Base-by-base conservation (phyloP, 2,113 vertebrate species). In the Podarcis cretensis region DNA sequence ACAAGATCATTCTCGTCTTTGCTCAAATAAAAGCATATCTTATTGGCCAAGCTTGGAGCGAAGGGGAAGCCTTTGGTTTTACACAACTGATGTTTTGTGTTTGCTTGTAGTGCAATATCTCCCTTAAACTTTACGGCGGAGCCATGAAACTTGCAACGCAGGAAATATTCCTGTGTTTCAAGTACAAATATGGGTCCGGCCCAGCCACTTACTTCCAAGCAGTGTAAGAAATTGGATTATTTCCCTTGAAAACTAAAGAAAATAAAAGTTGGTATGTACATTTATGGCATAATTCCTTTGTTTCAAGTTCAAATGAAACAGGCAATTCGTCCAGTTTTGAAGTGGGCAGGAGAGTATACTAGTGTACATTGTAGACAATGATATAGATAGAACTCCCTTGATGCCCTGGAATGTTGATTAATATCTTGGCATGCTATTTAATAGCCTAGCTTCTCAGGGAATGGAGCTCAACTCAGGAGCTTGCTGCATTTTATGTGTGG, bases 1-100 rank as follows among this genome's bases (percentile, higher is more conserved):
- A 83, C 86, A 86, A 71, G 37, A 35, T 2, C 4, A 4, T 75
- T 73, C 1, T 6, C 48, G 69, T 18, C 57, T 94, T 89, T 76
- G 1, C 8, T 90, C 74, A 84, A 79, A 74, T 78, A n/a, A 91
- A 14, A 80, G 40, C 7, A 77, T 90, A 32, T n/a, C 37, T 86
- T 82, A 81, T 37, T 74, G 57, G 25, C 35, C 23, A 3, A 77
- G 35, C 25, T 86, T 27, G 75, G 27, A 66, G 27, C 6, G 79
- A 81, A 16, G 30, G 27, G 6, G 79, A 81, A 13, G 30, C 27
- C 20, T 81, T 81, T 9, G 30, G 54, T 21, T 81, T 35, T 35
- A 6, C 32, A 54, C 59, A 82, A 74, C 25, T 77, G 84, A 18
- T 6, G 21, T 65, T 76, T 23, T 35, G 4, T 57, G 69, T 35